Evolutionary conservation across 2,797 vertebrate species (phyloP), one percentile per base, ranked within the genome.

Genomic region (Leptodactylus fallax): DNA sequence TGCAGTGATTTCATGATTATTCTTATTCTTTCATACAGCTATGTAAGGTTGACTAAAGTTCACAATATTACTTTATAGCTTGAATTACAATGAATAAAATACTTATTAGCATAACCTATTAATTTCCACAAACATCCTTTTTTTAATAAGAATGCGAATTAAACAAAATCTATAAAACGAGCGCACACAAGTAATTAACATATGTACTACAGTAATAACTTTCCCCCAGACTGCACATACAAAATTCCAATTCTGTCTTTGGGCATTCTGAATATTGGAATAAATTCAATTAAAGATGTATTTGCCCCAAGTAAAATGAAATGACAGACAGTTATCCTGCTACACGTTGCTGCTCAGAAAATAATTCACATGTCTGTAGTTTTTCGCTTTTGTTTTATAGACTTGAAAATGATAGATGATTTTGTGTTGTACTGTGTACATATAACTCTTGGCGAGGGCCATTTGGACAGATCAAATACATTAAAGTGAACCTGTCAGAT

Each of bases 271-370:
- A 77, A 36, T 77, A 55, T 78, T 81, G 77, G 49, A 82, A 65
- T 82, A 87, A 87, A 87, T 87, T 87, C 71, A 87, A 87, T 87
- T 87, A 87, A 87, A 87, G 49, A 82, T 76, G 63, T 74, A 74
- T 83, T 77, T 87, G 86, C 86, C 80, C 86, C 86, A 78, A 87
- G 80, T 87, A 87, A 87, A 83, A 87, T 78, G 71, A 87, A 87
- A 87, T 83, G 86, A 83, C 80, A 87, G 86, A 53, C 67, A 83
- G 86, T 87, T 82, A 87, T 83, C 80, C 47, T 58, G 58, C 71
- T 78, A 77, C 80, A 87, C 80, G 49, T 23, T 23, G 21, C 58
- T 78, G 80, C 80, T 60, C 69, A 16, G 8, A 6, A 69, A 51
- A 65, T 83, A 55, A 78, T 83, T 83, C 71, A 77, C 80, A 77